Percentiles rank a stretch among this genome's conserved stretches.
phyloP scores from a whole-genome alignment of 2,113 vertebrate species.

The human (Homo sapiens) region GRCh38 chr4:137400501-137401000 shows the following conservation, averaged over 20 bases:
- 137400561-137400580: slow-evolving; percentile 27
- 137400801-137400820: background rate
- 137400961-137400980: background rate
- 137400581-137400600: background rate
- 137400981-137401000: background rate
- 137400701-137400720: background rate
- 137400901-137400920: background rate
- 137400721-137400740: background rate
- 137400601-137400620: background rate
- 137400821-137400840: background rate
- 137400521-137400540: background rate
- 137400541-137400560: background rate
- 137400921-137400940: background rate
- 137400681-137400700: background rate
- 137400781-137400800: background rate
- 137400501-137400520: slow-evolving; percentile 20
- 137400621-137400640: background rate
- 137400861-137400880: slow-evolving; percentile 29
- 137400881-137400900: background rate
- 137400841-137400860: background rate
- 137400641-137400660: background rate
- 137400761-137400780: background rate
- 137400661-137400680: background rate
- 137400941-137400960: background rate
- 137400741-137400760: background rate